Evolutionary conservation across 2,113 vertebrate genomes (phyloP).

Genomic region (Phycodurus eques): DNA sequence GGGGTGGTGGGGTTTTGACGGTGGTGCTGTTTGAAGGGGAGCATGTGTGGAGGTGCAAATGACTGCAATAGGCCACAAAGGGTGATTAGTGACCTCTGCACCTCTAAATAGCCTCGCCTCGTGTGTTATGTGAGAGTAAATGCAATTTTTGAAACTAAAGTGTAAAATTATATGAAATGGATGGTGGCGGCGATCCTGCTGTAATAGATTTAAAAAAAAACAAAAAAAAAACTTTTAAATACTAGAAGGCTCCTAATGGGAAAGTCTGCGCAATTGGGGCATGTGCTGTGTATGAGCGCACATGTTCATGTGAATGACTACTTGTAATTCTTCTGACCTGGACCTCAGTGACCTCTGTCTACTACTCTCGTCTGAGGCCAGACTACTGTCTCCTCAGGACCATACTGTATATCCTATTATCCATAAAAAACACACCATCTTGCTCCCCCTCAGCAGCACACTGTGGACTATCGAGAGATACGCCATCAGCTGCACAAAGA

Average conservation of each 20-base stretch:
- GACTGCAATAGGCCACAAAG: constrained; percentile 30
- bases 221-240: constrained; percentile 7
- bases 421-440: constrained; percentile 54
- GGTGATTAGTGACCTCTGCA: constrained; percentile 51
- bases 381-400: constrained; percentile 43
- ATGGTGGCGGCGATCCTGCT: constrained; percentile 13
- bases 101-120: constrained; percentile 38
- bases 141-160: constrained; percentile 36
- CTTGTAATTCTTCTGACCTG: constrained; percentile 33
- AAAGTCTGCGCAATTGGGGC: constrained; percentile 1
- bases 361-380: constrained; percentile 45
- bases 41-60: constrained; percentile 54
- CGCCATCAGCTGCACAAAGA: constrained; percentile 58
- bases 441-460: constrained; percentile 39
- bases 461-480: constrained; percentile 65
- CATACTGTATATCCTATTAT: constrained; percentile 61
- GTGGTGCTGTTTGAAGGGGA: constrained; percentile 42
- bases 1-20: constrained; percentile 23
- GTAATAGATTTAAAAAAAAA: constrained; percentile 9
- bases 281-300: neutral
- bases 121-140: constrained; percentile 33
- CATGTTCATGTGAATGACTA: constrained; percentile 7
- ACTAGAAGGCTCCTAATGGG: constrained; percentile 15
- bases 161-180: constrained; percentile 38
- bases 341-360: constrained; percentile 52